phyloP scores from a whole-genome alignment of 30 jellyfish, hydroid and myxozoan species.

The Mastigias papua region DNA sequence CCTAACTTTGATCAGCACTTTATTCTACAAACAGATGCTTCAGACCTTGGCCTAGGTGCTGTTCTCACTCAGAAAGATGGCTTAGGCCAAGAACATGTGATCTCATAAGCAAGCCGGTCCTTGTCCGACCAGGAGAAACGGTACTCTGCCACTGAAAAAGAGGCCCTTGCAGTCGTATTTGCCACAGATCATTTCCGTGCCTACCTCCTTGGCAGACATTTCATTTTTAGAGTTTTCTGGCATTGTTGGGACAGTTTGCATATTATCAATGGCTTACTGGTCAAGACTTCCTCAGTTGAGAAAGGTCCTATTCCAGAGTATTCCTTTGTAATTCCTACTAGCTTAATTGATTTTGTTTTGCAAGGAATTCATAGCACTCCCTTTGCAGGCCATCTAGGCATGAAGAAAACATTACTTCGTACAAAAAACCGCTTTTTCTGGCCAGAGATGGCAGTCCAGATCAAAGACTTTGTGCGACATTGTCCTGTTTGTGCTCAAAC shows the following conservation, averaged over 20 bases:
- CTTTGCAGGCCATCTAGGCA: conserved; percentile 19
- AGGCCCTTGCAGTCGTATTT: conserved; percentile 57
- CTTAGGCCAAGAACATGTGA: conserved; percentile 34
- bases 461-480: conserved; percentile 1
- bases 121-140: conserved; percentile 28
- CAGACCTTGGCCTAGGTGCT: conserved; percentile 69
- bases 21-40: conserved; percentile 57
- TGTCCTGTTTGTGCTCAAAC: conserved; percentile 28
- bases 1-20: conserved; percentile 52
- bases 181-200: conserved; percentile 39
- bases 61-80: conserved; percentile 53
- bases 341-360: conserved; percentile 8
- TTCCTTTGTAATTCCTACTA: conserved; percentile 36
- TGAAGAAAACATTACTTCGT: conserved; percentile 10
- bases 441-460: conserved; percentile 27
- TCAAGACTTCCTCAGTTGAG: conserved; percentile 1
- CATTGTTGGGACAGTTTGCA: conserved; percentile 41
- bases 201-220: conserved; percentile 58
- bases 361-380: conserved; percentile 39
- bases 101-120: conserved; percentile 61
- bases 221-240: conserved; percentile 45
- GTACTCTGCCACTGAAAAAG: conserved; percentile 68
- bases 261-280: conserved; percentile 49
- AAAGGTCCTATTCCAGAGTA: conserved; percentile 1
- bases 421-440: conserved; percentile 19